Evolutionary conservation across 2,113 vertebrate genomes (phyloP).

Genomic region (Maccullochella peelii): DNA sequence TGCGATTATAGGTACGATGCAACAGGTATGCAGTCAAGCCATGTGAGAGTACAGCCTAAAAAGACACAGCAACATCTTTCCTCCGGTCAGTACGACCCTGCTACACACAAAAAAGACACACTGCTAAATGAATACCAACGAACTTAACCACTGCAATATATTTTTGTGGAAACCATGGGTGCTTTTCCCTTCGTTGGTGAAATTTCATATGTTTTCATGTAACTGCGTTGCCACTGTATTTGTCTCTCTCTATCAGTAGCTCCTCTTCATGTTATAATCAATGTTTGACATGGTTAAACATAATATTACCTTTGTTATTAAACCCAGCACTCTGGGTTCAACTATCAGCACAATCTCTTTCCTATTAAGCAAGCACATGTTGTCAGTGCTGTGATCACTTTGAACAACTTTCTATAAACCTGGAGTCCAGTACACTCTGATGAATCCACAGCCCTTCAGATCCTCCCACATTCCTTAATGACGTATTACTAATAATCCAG

Average conservation of each 20-base stretch:
- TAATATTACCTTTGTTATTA: not conserved
- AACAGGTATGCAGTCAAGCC: conserved; percentile 1
- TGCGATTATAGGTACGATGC: not conserved
- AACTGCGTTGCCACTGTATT: not conserved
- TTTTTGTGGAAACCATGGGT: not conserved
- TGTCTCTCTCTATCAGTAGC: not conserved
- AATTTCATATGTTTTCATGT: no score
- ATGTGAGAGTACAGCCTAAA: not conserved
- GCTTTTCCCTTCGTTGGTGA: no score
- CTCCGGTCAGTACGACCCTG: not conserved
- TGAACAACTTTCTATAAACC: not conserved
- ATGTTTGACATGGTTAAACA: not conserved
- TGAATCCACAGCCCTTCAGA: not conserved
- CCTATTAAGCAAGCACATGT: not conserved
- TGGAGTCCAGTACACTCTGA: not conserved
- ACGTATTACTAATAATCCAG: not conserved
- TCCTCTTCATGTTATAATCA: not conserved
- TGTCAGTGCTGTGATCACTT: not conserved
- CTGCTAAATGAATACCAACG: not conserved
- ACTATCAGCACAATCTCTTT: not conserved
- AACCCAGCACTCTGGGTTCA: not conserved
- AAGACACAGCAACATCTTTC: not conserved
- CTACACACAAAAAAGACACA: not conserved
- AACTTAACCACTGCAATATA: not conserved
- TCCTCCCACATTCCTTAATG: not conserved